Evolutionary conservation across 2,797 vertebrate genomes (phyloP), one percentile per base, ranked within the genome.

Genomic region (Toxotes lorentzi): DNA sequence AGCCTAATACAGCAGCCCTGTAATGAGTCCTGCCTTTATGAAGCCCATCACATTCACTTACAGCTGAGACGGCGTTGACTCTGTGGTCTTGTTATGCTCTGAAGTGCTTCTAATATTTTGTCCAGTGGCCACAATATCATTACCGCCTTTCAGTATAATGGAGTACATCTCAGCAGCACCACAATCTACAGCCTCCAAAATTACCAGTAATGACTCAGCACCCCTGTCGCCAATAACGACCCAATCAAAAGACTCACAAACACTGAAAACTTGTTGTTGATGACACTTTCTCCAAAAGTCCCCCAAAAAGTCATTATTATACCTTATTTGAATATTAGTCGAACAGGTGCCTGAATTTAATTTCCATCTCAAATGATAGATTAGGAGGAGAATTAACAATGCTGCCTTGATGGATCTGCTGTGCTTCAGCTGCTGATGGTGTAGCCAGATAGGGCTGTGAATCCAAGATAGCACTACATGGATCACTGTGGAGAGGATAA

Each of bases 301-400:
- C 27, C 27, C 27, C 38, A n/a, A n/a, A n/a, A n/a, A 64, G 56
- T 65, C 45, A 77, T 87, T 75, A 73, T 54, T 58, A 66, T 27
- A 48, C 23, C 41, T 67, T 63, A 66, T 74, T 73, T 54, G 40
- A 75, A 79, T 81, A 75, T 86, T 69, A 83, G 64, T 67, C n/a
- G 51, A 85, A 76, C 76, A 79, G 73, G 78, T 79, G 76, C 61
- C 68, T 71, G 50, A 63, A 81, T 82, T 81, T 70, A 19, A 83
- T 86, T 81, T 85, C 72, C 53, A 84, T 70, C 73, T 71, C 50
- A 78, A 61, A 82, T 88, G 84, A 81, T 81, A 83, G 79, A 88
- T 88, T 83, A 83, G 73, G 43, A 81, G 74, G 53, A 73, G 68
- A 84, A 85, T 85, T 86, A 88, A 75, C 66, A 75, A 24, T 43